phyloP scores from a whole-genome alignment of 2,113 vertebrate species.

The Hemibagrus wyckioides region DNA sequence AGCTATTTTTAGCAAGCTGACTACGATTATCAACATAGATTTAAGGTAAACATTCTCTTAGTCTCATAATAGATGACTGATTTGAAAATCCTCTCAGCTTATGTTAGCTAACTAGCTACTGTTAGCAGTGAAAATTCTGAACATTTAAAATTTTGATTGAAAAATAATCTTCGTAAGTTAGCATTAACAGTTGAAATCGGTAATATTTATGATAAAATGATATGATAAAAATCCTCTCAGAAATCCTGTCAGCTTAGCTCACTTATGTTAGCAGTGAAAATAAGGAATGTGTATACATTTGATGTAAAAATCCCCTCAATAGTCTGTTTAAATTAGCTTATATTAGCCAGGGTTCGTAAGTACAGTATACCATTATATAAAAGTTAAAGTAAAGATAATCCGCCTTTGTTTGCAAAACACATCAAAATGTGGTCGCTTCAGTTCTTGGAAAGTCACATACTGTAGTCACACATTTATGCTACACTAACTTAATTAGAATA shows the following conservation, averaged over 20 bases:
- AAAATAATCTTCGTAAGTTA: too few relatives aligned
- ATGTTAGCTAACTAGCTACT: neutral
- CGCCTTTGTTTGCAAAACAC: neutral
- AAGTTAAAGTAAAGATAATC: neutral
- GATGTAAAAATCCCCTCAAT: too few relatives aligned
- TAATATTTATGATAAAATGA: too few relatives aligned
- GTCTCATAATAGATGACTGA: too few relatives aligned
- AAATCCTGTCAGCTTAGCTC: neutral
- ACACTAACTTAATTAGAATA: constrained; percentile 2
- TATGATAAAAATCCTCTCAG: neutral
- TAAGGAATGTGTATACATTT: too few relatives aligned
- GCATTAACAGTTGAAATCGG: neutral
- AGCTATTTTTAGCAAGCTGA: neutral
- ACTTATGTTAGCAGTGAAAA: neutral
- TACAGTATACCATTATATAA: neutral
- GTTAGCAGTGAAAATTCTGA: neutral
- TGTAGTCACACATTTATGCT: neutral
- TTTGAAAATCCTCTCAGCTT: neutral
- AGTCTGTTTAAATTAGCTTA: too few relatives aligned
- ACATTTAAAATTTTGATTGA: neutral
- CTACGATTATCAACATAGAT: neutral
- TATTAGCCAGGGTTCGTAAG: too few relatives aligned
- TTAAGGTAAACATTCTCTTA: neutral
- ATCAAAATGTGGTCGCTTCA: neutral
- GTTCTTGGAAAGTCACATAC: neutral